Base-by-base conservation (phyloP, 2,113 vertebrate species). In the Lepisosteus oculatus region DNA sequence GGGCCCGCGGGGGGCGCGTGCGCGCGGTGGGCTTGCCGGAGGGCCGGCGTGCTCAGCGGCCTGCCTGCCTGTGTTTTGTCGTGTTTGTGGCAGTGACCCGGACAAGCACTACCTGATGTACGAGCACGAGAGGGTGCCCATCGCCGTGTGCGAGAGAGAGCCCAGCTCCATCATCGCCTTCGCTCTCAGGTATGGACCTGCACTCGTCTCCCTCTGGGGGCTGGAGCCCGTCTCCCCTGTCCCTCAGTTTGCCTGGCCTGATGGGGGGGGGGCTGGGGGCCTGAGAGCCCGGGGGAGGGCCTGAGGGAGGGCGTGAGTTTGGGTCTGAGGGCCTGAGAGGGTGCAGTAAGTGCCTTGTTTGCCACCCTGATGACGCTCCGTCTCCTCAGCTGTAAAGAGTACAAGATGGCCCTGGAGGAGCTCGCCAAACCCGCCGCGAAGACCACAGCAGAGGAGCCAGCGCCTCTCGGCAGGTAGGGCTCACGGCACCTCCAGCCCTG, bases 81-180 rank as follows among this genome's bases (percentile, higher is more conserved):
- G 29, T 3, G 45, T 62, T 4, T 72, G 77, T 55, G 13, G 72
- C 89, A 99, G 97, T 72, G 97, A 99, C 15, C 97, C 97, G 0
- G 97, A 99, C 86, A 98, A 99, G 70, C 97, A 99, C 76, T 99
- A 98, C 72, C 87, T 99, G 67, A 99, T 99, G 96, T 94, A 95
- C 9, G 97, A 99, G 68, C 95, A 99, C 0, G 97, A 99, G 73
- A 93, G 97, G 0, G 97, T 99, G 0, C 97, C 97, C 72, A 98
- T 99, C 67, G 95, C 96, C 0, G 96, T 99, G 76, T 99, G 97
- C 54, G 97, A 99, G 87, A 94, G 92, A 72, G 97, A 99, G 47
- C 97, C 97, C 11, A 99, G 97, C 81, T 99, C 97, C 77, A 99
- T 99, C 86, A 99, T 99, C 54, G 96, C 97, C 72, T 99, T 99